Conservation (phyloP, 2,888 invertebrate genomes). For the Pachydiplax longipennis region DNA sequence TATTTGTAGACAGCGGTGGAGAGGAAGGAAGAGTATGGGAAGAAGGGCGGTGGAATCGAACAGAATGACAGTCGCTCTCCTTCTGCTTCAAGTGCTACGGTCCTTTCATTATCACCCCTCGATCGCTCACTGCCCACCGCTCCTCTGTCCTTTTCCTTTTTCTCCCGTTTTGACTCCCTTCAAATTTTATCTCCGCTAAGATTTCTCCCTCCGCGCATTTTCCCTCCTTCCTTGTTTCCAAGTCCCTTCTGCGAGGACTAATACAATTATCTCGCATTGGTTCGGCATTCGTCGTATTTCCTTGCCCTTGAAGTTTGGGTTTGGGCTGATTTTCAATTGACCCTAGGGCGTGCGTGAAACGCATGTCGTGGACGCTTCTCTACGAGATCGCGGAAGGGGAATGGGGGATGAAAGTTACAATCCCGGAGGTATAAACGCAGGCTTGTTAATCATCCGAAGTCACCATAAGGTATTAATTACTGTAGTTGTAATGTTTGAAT, state of each 20-base stretch:
- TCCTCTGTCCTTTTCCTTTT: neutral
- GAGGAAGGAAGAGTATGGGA: neutral
- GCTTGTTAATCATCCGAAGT: too few species aligned
- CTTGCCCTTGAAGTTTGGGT: too few species aligned
- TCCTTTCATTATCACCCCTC: neutral
- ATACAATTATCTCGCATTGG: neutral
- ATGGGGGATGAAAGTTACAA: too few species aligned
- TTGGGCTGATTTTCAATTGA: too few species aligned
- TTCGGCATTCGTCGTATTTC: neutral
- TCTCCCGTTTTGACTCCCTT: neutral
- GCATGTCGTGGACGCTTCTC: too few species aligned
- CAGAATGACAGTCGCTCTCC: neutral
- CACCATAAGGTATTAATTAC: too few species aligned
- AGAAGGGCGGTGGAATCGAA: neutral
- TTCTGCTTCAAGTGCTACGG: neutral
- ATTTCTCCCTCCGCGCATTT: neutral
- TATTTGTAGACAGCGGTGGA: neutral
- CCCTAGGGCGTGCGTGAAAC: too few species aligned
- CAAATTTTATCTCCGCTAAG: neutral
- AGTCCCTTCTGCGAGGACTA: neutral
- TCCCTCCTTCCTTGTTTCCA: neutral
- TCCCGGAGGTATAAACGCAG: too few species aligned
- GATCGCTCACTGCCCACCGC: neutral
- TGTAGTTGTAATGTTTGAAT: too few species aligned
- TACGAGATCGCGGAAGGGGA: too few species aligned